Evolutionary conservation across 1,140 invertebrate species (phyloP), one percentile per base, ranked within the genome.

Genomic region (Geopemphigus sp.): DNA sequence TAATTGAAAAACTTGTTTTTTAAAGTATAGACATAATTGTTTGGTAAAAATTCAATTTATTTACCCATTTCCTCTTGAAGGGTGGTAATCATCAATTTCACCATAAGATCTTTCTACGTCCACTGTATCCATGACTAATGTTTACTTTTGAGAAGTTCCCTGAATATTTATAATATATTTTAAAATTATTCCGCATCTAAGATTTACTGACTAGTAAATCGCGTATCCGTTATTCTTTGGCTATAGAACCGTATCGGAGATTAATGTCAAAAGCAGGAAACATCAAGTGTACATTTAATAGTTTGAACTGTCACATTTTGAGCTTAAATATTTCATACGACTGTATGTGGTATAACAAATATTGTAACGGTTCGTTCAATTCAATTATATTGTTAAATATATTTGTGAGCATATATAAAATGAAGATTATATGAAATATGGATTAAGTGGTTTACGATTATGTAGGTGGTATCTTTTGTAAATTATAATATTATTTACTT

Each of bases 41-140:
- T 12, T 12, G 47, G 14, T 50, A 0, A 63, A 63, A 32, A 4
- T 10, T 17, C 6, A 19, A 61, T 19, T 53, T 54, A 29, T 39
- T 78, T 78, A 78, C 74, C 74, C 22, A 24, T 24, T 76, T 10
- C 74, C 57, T 19, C 74, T 78, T 1, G 56, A 59, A 26, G 74
- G 74, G 11, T 24, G 26, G 26, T 78, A 78, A 61, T 78, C 74
- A 11, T 78, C 74, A 61, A 63, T 50, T 29, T 11, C 66, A 15
- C 29, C 53, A 50, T 78, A 78, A 6, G 74, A 78, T 29, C 56
- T 78, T 1, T 78, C 74, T 10, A 61, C 19, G 57, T 63, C 29
- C 29, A 47, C 57, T 26, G 57, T 17, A 50, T 50, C 57, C 45
- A 50, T 53, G n/a, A 61, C 57, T 61, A 61, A 24, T 78, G 54